These are phyloP conservation scores for Semaprochilodus insignis DNA, from an alignment of 2,797 vertebrate genomes.

Conservation along the genomic window DNA sequence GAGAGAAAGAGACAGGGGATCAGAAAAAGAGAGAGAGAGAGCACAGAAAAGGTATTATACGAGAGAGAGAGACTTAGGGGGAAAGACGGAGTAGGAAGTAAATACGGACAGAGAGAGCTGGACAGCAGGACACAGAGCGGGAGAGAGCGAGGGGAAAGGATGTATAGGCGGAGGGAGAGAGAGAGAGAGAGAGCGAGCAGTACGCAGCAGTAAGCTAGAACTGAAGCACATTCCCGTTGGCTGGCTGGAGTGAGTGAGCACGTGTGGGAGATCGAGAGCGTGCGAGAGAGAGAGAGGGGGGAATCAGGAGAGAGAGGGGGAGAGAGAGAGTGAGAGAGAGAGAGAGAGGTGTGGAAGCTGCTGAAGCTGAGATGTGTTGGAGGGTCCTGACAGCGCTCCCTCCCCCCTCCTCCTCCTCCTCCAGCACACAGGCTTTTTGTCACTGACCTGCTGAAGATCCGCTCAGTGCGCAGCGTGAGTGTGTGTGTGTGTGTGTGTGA, in stretches of 20 bases:
- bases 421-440: constrained; percentile 55
- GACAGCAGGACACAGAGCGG: background rate
- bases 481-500: constrained; percentile 32
- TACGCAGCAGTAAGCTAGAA: background rate
- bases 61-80: no score
- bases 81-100: no score
- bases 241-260: background rate
- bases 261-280: constrained; percentile 18
- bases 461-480: constrained; percentile 41
- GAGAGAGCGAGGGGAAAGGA: background rate
- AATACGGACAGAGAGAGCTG: background rate
- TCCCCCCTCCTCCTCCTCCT: constrained; percentile 36
- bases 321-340: constrained; percentile 38
- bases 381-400: constrained; percentile 61
- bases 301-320: constrained; percentile 34
- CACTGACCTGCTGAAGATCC: constrained; percentile 51
- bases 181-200: background rate
- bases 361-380: constrained; percentile 60
- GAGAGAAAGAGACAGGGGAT: no score
- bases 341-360: constrained; percentile 50
- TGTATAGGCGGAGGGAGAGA: no score
- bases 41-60: no score
- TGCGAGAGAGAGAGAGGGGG: constrained; percentile 44
- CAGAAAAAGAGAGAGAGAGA: no score
- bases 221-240: background rate